Evolutionary conservation across 2,797 vertebrate species (phyloP).

Genomic region (Anableps anableps): DNA sequence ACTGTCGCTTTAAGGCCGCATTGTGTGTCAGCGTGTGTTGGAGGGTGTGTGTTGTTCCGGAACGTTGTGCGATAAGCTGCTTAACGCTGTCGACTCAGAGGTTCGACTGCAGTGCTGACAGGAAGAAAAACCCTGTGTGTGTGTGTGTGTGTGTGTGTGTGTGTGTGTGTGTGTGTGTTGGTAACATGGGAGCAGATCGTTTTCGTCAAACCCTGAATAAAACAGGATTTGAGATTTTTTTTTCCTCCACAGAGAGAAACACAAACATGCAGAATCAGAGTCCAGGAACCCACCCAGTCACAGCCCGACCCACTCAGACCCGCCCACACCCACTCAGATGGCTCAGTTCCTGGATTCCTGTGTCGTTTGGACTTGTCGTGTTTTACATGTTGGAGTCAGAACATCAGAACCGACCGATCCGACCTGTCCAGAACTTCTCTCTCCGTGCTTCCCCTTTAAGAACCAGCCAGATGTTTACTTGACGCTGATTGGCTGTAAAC

Average conservation of each 20-base stretch:
- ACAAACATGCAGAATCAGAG: neutral
- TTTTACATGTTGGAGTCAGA: neutral
- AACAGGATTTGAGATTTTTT: neutral
- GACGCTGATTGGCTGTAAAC: too few relatives aligned
- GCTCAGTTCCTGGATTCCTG: neutral
- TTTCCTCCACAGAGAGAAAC: neutral
- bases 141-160: constrained; percentile 7
- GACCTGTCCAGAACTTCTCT: neutral
- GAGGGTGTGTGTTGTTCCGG: neutral
- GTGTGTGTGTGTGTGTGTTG: constrained; percentile 5
- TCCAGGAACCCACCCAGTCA: neutral
- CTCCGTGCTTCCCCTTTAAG: neutral
- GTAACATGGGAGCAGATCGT: neutral
- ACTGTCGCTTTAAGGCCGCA: neutral
- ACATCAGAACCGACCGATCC: neutral
- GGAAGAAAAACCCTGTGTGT: constrained; percentile 29
- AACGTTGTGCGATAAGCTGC: constrained; percentile 38
- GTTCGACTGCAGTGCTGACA: constrained; percentile 8
- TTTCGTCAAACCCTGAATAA: neutral
- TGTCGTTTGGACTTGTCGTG: neutral
- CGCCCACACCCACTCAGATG: neutral
- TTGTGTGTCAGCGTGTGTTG: neutral
- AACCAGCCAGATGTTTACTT: neutral
- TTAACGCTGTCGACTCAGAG: constrained; percentile 23
- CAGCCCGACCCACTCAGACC: too few relatives aligned